Evolutionary conservation across 2,113 vertebrate genomes (phyloP).

Genomic region (Cygnus atratus): DNA sequence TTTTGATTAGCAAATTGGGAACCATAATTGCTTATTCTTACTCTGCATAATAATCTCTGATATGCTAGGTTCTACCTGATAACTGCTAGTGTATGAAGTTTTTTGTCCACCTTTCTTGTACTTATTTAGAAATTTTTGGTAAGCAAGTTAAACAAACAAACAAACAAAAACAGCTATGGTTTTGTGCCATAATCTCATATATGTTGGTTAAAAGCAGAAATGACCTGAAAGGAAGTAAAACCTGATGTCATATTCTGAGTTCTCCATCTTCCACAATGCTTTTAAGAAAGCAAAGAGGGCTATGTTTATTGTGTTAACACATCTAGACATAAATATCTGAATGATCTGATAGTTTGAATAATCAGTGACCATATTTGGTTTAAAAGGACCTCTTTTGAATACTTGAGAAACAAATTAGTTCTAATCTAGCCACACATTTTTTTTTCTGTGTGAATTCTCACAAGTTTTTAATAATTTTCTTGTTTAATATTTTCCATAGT

Average conservation of each 20-base stretch:
- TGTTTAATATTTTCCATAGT: neutral
- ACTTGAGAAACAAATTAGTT: neutral
- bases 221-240: neutral
- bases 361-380: neutral
- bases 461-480: neutral
- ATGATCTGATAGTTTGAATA: neutral
- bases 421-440: fast-evolving
- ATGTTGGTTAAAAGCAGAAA: neutral
- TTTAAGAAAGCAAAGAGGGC: fast-evolving
- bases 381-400: neutral
- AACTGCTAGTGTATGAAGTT: neutral
- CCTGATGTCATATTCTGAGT: neutral
- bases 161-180: neutral
- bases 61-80: neutral
- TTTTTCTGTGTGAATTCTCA: neutral
- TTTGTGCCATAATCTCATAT: neutral
- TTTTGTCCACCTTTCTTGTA: neutral
- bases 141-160: neutral
- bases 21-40: neutral
- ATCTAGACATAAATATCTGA: neutral
- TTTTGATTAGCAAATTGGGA: neutral
- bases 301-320: neutral
- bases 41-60: neutral
- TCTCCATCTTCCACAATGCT: neutral
- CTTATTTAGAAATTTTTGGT: neutral